phyloP scores from a whole-genome alignment of 1,140 invertebrate species.

The Leptopilina boulardi region DNA sequence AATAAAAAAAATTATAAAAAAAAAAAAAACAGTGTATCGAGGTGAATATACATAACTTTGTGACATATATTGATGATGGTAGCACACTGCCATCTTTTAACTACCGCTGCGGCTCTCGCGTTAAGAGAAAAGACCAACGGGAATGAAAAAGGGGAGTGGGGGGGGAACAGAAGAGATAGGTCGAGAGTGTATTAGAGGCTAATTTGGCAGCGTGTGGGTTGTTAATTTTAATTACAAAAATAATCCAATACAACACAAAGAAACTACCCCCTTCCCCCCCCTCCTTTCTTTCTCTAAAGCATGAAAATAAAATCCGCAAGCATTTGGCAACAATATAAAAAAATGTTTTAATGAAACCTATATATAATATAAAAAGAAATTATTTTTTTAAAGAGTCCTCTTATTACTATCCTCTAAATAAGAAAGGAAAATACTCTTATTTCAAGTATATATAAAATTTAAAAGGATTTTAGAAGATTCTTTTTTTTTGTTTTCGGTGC shows the following conservation, averaged over 20 bases:
- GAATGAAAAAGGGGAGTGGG: constrained; percentile 41
- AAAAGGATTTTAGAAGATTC: too few relatives aligned
- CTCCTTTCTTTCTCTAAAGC: not conserved
- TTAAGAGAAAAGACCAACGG: constrained; percentile 46
- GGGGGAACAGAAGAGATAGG: constrained; percentile 44
- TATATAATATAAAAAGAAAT: not conserved
- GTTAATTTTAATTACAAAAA: constrained; percentile 74
- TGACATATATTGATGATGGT: constrained; percentile 75
- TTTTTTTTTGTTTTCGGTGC: not conserved
- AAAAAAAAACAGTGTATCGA: constrained; percentile 46
- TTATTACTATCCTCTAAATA: too few relatives aligned
- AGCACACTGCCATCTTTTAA: constrained; percentile 71
- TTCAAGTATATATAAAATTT: too few relatives aligned
- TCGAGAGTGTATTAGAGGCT: constrained; percentile 68
- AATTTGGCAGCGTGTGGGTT: constrained; percentile 73
- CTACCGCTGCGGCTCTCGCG: constrained; percentile 56
- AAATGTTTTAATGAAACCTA: not conserved
- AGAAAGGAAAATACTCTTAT: too few relatives aligned
- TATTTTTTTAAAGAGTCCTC: too few relatives aligned
- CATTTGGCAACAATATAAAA: not conserved
- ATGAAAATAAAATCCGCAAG: not conserved
- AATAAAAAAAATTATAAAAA: too few relatives aligned
- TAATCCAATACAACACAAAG: constrained; percentile 61
- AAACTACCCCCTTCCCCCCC: not conserved
- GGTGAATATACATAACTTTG: constrained; percentile 62